phyloP scores from a whole-genome alignment of 1,140 invertebrate genomes.

The Aphis craccivora region DNA sequence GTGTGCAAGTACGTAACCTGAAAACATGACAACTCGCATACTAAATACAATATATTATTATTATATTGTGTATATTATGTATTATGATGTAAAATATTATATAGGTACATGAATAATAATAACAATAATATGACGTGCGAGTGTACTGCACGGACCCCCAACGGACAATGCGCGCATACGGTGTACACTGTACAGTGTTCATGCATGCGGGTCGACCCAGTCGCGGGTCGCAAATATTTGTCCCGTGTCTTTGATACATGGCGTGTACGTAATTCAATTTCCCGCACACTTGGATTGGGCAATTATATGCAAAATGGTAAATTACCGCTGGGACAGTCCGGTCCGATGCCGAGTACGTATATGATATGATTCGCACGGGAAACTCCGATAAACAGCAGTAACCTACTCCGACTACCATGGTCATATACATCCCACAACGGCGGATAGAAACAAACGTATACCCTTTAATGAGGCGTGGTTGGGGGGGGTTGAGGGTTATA shows the following conservation, averaged over 20 bases:
- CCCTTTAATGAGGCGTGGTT: background rate
- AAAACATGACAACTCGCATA: too few species aligned
- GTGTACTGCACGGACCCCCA: too few species aligned
- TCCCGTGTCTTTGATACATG: constrained; percentile 1
- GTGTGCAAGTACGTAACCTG: too few species aligned
- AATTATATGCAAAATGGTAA: constrained; percentile 38
- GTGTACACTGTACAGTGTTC: background rate
- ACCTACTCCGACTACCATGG: background rate
- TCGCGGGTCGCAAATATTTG: background rate
- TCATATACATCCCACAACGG: background rate
- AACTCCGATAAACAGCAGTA: background rate
- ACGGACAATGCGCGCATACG: background rate
- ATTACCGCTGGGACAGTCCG: constrained; percentile 26
- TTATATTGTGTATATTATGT: too few species aligned
- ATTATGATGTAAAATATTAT: too few species aligned
- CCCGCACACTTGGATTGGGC: background rate
- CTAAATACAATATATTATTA: too few species aligned
- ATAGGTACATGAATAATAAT: too few species aligned
- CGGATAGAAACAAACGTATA: background rate
- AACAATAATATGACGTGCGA: too few species aligned
- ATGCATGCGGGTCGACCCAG: background rate
- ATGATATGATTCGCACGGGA: background rate
- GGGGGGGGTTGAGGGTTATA: background rate
- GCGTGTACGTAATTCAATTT: constrained; percentile 2
- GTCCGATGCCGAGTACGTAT: background rate